Percentiles rank a stretch among this genome's conserved stretches.
These are phyloP conservation scores for Ellobium chinense DNA, from an alignment of 2,888 invertebrate genomes.

Conservation along the genomic window DNA sequence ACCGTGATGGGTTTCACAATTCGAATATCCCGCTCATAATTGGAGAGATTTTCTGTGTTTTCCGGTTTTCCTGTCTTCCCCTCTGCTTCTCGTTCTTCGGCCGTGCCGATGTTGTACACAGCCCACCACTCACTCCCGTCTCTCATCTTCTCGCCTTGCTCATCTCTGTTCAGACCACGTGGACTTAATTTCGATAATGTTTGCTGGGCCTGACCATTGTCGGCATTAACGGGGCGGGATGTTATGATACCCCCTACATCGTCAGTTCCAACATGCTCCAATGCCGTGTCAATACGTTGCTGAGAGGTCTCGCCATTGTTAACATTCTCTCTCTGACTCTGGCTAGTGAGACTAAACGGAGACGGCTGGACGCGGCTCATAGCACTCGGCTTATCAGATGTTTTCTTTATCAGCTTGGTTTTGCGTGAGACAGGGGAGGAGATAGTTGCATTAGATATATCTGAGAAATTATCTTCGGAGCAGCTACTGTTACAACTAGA, in stretches of 20 bases:
- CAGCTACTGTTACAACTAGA: slow-evolving; percentile 31
- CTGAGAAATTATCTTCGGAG: slow-evolving; percentile 37
- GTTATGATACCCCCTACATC: neutral
- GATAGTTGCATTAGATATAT: slow-evolving; percentile 17
- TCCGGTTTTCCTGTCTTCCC: neutral
- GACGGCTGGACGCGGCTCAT: neutral
- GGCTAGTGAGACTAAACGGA: neutral
- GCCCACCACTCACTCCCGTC: slow-evolving; percentile 25
- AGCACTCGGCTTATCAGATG: neutral
- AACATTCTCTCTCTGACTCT: neutral
- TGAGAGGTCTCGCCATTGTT: neutral
- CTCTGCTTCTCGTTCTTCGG: neutral
- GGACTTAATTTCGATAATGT: neutral
- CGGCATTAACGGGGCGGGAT: neutral
- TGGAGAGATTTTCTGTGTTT: neutral
- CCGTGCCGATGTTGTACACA: slow-evolving; percentile 12
- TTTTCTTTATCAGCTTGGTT: slow-evolving; percentile 20
- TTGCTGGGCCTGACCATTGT: neutral
- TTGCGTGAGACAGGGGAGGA: slow-evolving; percentile 5
- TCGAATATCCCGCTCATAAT: neutral
- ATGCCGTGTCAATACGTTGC: neutral
- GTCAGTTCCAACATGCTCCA: neutral
- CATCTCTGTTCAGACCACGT: neutral
- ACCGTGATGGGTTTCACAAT: neutral
- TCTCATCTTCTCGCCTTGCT: neutral